Conservation (phyloP, 2,113 vertebrate genomes). For the Apodemus speciosus region DNA sequence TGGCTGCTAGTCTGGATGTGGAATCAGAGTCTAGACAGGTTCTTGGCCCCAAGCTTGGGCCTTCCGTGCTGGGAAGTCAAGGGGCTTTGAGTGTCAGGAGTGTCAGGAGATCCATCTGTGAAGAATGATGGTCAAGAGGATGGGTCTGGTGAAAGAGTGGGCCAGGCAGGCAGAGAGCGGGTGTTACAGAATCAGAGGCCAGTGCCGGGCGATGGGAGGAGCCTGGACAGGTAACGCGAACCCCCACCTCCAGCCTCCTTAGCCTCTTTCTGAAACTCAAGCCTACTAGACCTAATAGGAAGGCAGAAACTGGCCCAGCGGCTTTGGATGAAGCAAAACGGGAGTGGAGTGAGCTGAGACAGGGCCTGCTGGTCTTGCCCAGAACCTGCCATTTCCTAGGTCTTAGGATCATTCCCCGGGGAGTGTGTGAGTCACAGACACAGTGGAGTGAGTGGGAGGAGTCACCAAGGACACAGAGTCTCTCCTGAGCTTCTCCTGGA, state of each 20-base stretch:
- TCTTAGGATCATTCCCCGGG: not conserved
- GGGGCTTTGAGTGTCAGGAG: not conserved
- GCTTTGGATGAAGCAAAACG: not conserved
- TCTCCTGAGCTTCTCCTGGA: not conserved
- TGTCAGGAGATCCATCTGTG: not conserved
- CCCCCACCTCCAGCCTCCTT: not conserved
- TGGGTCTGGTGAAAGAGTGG: not conserved
- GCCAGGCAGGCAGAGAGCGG: not conserved
- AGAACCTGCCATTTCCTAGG: not conserved
- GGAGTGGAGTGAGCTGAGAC: not conserved
- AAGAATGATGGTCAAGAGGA: not conserved
- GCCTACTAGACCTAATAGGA: not conserved
- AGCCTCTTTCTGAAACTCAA: not conserved
- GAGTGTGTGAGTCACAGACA: constrained; percentile 40
- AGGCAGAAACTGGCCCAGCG: not conserved
- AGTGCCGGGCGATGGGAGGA: not conserved
- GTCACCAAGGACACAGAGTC: not conserved
- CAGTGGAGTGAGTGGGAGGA: not conserved
- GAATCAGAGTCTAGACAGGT: not conserved
- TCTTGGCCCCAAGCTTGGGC: not conserved
- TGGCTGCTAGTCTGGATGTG: not conserved
- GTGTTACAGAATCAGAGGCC: not conserved
- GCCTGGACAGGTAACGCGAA: not conserved
- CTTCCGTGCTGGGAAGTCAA: not conserved
- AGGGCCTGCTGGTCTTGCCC: not conserved